phyloP scores from a whole-genome alignment of 2,797 vertebrate genomes.

The Morus bassanus region DNA sequence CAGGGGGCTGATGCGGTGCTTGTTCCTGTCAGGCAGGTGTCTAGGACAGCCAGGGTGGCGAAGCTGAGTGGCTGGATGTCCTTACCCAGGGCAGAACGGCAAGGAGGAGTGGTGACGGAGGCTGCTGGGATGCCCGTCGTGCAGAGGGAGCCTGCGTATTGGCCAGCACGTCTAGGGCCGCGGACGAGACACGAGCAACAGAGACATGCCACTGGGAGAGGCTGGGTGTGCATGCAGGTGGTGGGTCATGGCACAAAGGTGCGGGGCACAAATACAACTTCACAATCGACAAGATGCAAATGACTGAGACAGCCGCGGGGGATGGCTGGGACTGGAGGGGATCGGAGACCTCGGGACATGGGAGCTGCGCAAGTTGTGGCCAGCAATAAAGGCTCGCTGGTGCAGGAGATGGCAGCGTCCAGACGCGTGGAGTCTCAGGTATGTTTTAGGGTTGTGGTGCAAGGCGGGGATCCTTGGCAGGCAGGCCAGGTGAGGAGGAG shows the following conservation, averaged over 20 bases:
- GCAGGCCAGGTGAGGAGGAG: not conserved
- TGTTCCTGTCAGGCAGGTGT: not conserved
- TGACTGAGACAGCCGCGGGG: fast-evolving
- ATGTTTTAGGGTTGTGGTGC: fast-evolving
- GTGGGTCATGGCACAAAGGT: not conserved
- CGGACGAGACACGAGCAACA: fast-evolving
- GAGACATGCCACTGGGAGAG: not conserved
- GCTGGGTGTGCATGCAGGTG: not conserved
- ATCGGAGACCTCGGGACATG: too few species aligned
- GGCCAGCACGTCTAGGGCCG: too few species aligned
- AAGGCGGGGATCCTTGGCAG: too few species aligned
- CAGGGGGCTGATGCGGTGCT: not conserved
- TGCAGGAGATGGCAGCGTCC: not conserved
- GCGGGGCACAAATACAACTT: not conserved
- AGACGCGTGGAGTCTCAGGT: not conserved
- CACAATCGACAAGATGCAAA: not conserved
- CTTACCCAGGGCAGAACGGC: not conserved
- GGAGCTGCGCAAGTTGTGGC: fast-evolving
- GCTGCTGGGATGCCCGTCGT: fast-evolving
- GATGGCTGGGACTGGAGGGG: fast-evolving
- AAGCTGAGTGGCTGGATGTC: too few species aligned
- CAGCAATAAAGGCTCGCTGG: fast-evolving
- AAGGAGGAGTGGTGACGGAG: not conserved
- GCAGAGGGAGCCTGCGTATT: not conserved
- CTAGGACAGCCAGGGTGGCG: not conserved